phyloP scores from a whole-genome alignment of 2,113 vertebrate genomes.

The Phaethornis superciliosus region DNA sequence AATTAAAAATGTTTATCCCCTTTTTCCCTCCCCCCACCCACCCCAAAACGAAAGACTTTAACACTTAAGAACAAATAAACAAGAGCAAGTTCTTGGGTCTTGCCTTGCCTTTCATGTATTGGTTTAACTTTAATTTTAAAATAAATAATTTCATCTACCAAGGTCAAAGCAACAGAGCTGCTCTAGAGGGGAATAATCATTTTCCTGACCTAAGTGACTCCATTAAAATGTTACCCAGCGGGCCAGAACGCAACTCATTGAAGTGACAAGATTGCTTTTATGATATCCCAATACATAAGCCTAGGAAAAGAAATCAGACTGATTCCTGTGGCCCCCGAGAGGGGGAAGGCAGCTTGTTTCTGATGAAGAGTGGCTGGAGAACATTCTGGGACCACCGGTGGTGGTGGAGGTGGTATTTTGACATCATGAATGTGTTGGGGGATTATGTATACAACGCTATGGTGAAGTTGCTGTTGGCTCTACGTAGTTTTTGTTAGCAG shows the following conservation, averaged over 20 bases:
- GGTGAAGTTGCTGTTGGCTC: not conserved
- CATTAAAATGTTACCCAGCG: not conserved
- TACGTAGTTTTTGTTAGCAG: not conserved
- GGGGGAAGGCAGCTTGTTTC: not conserved
- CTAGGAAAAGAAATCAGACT: not conserved
- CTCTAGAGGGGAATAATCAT: not conserved
- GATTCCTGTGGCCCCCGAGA: not conserved
- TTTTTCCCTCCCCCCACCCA: not conserved
- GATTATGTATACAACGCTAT: not conserved
- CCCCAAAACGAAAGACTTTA: not conserved
- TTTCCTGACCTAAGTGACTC: not conserved
- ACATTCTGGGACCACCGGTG: too few relatives aligned
- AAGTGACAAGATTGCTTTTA: not conserved
- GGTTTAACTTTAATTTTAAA: conserved; percentile 20
- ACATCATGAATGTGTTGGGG: not conserved
- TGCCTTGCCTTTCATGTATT: not conserved
- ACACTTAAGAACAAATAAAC: not conserved
- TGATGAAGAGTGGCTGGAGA: not conserved
- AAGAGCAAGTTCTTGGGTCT: not conserved
- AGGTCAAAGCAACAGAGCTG: not conserved
- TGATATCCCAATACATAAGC: not conserved
- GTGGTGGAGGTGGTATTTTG: not conserved
- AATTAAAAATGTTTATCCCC: not conserved
- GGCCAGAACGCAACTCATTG: not conserved
- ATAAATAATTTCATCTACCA: not conserved